These are phyloP conservation scores for Elysia crispata DNA, from an alignment of 2,888 invertebrate genomes.

Conservation along the genomic window DNA sequence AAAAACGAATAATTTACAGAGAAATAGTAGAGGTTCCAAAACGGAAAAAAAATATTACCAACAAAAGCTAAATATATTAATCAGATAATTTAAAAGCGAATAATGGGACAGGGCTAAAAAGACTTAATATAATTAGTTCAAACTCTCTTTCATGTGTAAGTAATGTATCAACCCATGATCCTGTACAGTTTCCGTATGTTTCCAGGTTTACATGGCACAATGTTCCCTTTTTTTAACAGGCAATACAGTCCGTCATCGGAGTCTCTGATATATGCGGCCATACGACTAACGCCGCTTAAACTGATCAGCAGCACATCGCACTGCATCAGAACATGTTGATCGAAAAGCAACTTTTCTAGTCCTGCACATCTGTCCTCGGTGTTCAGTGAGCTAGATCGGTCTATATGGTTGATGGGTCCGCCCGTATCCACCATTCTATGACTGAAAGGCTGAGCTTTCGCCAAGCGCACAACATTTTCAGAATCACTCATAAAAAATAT, in stretches of 20 bases:
- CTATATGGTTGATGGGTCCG: slow-evolving; percentile 17
- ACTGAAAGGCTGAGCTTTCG: background rate
- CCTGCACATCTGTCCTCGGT: slow-evolving; percentile 5
- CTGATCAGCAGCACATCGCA: slow-evolving; percentile 41
- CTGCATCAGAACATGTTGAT: slow-evolving; percentile 41
- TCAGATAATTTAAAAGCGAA: no score
- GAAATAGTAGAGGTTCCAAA: no score
- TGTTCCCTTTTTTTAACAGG: background rate
- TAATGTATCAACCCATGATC: background rate
- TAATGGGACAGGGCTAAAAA: no score
- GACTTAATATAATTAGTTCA: no score
- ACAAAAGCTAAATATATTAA: no score
- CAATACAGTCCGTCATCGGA: background rate
- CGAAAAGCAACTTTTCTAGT: slow-evolving; percentile 30
- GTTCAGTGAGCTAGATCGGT: background rate
- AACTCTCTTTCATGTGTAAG: no score
- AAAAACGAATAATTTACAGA: no score
- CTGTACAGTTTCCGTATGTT: background rate
- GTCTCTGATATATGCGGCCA: background rate
- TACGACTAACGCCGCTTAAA: slow-evolving; percentile 24
- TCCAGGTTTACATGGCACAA: background rate
- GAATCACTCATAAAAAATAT: slow-evolving; percentile 34
- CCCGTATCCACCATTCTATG: background rate
- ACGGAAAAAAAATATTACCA: no score
- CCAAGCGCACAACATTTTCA: background rate